These are phyloP conservation scores for Macrosoma leucophasiata DNA, from an alignment of 2,888 invertebrate genomes.

Conservation along the genomic window DNA sequence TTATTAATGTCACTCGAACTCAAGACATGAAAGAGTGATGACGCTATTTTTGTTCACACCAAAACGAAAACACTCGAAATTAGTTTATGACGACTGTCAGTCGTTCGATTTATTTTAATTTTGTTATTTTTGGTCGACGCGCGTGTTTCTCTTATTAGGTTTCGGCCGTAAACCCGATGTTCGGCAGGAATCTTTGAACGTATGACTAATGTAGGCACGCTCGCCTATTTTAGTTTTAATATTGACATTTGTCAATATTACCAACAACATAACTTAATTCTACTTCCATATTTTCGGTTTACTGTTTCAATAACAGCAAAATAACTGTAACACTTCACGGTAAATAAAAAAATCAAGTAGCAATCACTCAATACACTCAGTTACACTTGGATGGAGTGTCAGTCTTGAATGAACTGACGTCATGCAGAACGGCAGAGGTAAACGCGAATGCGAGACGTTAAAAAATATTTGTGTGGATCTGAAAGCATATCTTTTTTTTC, in stretches of 20 bases:
- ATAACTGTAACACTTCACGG: too few species aligned
- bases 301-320: too few species aligned
- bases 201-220: slow-evolving; percentile 52
- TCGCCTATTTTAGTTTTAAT: slow-evolving; percentile 33
- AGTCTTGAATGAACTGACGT: too few species aligned
- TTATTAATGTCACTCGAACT: slow-evolving; percentile 68
- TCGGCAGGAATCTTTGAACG: slow-evolving; percentile 61
- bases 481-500: too few species aligned
- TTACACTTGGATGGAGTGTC: too few species aligned
- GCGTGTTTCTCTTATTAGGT: slow-evolving; percentile 60
- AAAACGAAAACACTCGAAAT: slow-evolving; percentile 75
- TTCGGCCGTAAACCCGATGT: slow-evolving; percentile 51
- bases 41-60: slow-evolving; percentile 68
- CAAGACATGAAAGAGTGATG: slow-evolving; percentile 72
- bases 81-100: slow-evolving; percentile 75
- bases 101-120: slow-evolving; percentile 76
- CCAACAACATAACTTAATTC: too few species aligned
- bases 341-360: too few species aligned
- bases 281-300: too few species aligned
- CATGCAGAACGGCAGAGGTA: too few species aligned
- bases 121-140: slow-evolving; percentile 67
- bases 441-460: too few species aligned
- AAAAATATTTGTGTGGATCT: too few species aligned
- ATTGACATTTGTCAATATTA: slow-evolving; percentile 15
- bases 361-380: too few species aligned